Percentiles rank a stretch among this genome's conserved stretches.
Evolutionary conservation across 2,113 vertebrate species (phyloP).

Genomic region (Psammodynastes pulverulentus): DNA sequence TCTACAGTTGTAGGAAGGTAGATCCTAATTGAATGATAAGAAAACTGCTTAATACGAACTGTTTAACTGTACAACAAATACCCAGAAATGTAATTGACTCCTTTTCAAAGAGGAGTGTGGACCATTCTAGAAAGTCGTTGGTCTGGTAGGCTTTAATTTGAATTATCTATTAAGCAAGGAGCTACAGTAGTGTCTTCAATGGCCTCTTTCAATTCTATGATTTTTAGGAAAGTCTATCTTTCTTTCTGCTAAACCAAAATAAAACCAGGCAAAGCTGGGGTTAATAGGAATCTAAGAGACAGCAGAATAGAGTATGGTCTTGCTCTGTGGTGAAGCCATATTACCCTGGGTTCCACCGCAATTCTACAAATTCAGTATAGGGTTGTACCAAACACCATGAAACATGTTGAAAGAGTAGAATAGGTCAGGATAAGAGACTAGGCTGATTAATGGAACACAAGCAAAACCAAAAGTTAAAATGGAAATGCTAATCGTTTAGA

Average conservation of each 20-base stretch:
- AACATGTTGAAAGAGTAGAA: conserved; percentile 43
- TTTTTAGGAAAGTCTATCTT: not conserved
- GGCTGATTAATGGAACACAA: conserved; percentile 59
- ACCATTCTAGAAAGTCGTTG: not conserved
- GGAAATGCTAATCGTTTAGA: conserved; percentile 70
- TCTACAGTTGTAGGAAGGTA: not conserved
- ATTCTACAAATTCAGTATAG: not conserved
- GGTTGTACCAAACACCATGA: not conserved
- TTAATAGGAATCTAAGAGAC: not conserved
- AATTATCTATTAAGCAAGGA: not conserved
- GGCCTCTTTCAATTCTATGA: not conserved
- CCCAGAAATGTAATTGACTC: not conserved
- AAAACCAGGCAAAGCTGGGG: not conserved
- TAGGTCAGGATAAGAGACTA: conserved; percentile 48
- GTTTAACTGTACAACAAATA: not conserved
- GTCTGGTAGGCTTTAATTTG: not conserved
- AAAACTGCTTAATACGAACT: not conserved
- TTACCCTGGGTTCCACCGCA: not conserved
- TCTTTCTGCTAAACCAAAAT: not conserved
- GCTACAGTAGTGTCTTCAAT: not conserved
- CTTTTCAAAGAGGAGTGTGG: not conserved
- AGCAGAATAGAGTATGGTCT: not conserved
- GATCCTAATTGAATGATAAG: not conserved
- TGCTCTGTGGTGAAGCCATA: not conserved
- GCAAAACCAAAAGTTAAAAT: conserved; percentile 66